Base-by-base conservation (phyloP, 2,797 vertebrate species). In the Aulostomus chinensis region DNA sequence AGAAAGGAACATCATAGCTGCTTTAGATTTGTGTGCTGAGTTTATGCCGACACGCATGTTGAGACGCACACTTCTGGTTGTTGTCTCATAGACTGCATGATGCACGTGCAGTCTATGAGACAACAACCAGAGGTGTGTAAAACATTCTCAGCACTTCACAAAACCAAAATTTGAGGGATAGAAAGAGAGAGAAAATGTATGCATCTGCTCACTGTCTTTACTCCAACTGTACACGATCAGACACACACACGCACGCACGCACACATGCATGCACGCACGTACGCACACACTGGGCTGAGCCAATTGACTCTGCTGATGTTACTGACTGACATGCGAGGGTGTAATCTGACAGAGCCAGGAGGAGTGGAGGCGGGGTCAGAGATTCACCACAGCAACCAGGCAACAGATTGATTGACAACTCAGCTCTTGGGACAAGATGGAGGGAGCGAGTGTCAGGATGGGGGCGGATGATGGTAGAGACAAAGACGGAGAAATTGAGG, bases 391-490 rank as follows among this genome's bases (percentile, higher is more conserved):
- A 38, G 82, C 77, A 84, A 68, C 68, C 9, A 39, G 11, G 66
- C 64, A 78, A 43, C 38, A 50, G 60, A 73, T 67, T 78, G 78
- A 85, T 51, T 81, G 77, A 85, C 77, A 70, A 35, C 43, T 65
- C 59, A 40, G 67, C 59, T 81, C 59, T 68, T 1, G 7, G 68
- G 67, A 57, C 57, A 71, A 55, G 59, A 63, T 55, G 58, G 63
- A 48, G 55, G 50, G 56, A n/a, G 32, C 57, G 56, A 67, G 48
- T 63, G 66, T 54, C 41, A 35, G 59, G 47, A 34, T 10, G 48
- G 47, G 58, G 40, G 53, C 12, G 29, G 57, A 55, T 42, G 63
- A 53, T 35, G 50, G 26, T 12, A 7, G 49, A 64, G 41, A 50
- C 25, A 41, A 37, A 50, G 29, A 50, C 2, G 13, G 15, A 45